Conservation (phyloP, 2,888 invertebrate species). For the Tanytarsus gracilentus region DNA sequence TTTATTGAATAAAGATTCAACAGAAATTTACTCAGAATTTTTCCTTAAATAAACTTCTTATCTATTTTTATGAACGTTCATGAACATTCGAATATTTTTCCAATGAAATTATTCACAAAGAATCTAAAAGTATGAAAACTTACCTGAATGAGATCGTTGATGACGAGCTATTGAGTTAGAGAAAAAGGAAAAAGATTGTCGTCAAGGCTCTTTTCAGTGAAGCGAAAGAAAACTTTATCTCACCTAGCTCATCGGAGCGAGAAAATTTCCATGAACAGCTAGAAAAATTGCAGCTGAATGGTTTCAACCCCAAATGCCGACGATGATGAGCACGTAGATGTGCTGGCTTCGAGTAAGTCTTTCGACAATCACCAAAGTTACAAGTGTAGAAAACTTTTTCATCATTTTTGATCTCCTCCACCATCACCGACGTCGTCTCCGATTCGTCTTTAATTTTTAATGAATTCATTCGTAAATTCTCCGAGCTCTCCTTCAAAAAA, state of each 20-base stretch:
- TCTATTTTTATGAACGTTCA: no score
- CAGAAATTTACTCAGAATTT: not conserved
- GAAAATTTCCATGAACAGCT: conserved; percentile 91
- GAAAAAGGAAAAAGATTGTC: not conserved
- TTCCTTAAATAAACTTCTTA: not conserved
- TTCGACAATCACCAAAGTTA: conserved; percentile 61
- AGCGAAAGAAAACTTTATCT: not conserved
- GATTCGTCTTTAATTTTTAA: conserved; percentile 30
- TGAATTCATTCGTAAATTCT: conserved; percentile 35
- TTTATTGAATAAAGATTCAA: not conserved
- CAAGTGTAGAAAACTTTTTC: conserved; percentile 54
- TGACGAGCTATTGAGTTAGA: conserved; percentile 7
- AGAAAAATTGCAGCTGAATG: conserved; percentile 62
- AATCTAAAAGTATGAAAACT: not conserved
- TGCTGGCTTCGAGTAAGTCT: conserved; percentile 82
- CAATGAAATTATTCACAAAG: no score
- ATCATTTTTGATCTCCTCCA: conserved; percentile 36
- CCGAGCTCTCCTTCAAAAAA: conserved; percentile 45
- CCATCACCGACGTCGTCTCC: conserved; percentile 29
- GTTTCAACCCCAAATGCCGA: conserved; percentile 65
- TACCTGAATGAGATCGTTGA: conserved; percentile 23
- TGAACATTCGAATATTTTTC: no score
- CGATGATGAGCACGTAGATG: conserved; percentile 82
- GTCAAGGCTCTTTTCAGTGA: not conserved
- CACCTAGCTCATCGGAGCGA: conserved; percentile 70